Conservation (phyloP, 2,797 vertebrate genomes). For the Petrocephalus sullivani region DNA sequence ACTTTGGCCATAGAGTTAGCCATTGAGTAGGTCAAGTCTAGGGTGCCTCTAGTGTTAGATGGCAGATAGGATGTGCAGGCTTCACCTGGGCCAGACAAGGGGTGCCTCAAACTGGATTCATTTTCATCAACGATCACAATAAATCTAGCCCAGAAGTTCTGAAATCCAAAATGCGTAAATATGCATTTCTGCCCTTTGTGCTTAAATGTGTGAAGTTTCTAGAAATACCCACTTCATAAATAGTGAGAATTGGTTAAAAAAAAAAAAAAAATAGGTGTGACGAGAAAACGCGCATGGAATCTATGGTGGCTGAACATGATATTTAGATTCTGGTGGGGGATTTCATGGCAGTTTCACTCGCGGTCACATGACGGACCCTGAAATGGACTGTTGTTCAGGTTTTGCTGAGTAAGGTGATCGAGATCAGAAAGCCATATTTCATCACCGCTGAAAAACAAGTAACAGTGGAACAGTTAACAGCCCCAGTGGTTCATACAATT, state of each 20-base stretch:
- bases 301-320: background rate
- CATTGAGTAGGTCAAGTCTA: background rate
- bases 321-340: background rate
- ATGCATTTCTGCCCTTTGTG: background rate
- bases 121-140: background rate
- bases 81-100: too few species aligned
- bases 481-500: background rate
- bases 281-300: background rate
- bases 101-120: background rate
- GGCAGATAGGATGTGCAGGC: too few species aligned
- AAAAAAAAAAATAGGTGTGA: background rate
- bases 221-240: background rate
- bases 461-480: background rate
- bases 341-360: background rate
- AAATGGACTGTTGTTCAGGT: background rate
- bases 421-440: background rate
- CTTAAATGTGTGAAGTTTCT: background rate
- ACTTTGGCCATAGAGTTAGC: background rate
- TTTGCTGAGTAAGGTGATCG: slow-evolving; percentile 10
- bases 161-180: background rate
- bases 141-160: background rate
- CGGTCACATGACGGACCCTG: background rate
- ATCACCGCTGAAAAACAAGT: slow-evolving; percentile 3
- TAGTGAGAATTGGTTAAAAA: background rate
- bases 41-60: too few species aligned